Base-by-base conservation (phyloP, 2,113 vertebrate species). In the Osmerus mordax region DNA sequence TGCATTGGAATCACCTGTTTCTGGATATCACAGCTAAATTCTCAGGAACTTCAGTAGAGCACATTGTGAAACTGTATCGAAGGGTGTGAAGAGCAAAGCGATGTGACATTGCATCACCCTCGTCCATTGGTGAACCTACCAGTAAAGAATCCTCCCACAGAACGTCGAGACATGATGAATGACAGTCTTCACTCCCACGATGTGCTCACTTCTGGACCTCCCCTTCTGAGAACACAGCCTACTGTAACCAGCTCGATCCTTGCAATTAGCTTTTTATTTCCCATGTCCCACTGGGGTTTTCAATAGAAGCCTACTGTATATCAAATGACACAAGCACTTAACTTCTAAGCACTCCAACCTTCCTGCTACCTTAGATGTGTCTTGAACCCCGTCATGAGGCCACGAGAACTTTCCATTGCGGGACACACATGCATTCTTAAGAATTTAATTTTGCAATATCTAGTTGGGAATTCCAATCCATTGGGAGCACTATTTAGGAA, bases 191-290 rank as follows among this genome's bases (percentile, higher is more conserved):
- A 36, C 52, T 54, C 23, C 51, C 52, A 54, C 52, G 19, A 25
- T 21, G 9, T 29, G 6, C 52, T 68, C 21, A 28, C 19, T 47
- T 47, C 41, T 47, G 41, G 32, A 36, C 32, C 18, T 51, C 58
- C 60, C 60, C 13, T 47, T 4, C 4, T 55, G 6, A 4, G 12
- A 32, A 11, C 29, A 41, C 59, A 6, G 28, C 67, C 67, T 52
- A 64, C 14, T 0, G 77, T 74, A 29, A 70, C 76, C 73, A 61
- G 15, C 12, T 2, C 77, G 53, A 86, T 71, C 71, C 25, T 32
- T 51, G 16, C 68, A 21, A 52, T 47, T 18, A 74, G 70, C 71
- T 76, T 2, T 3, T 32, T 36, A 73, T 21, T 81, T 72, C 65
- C 71, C 55, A 11, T 59, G 25, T 83, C 47, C n/a, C 29, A 8